A percentile compares a stretch with the other conserved stretches of the same genome.
These are phyloP conservation scores for Cotesia glomerata DNA, from an alignment of 1,140 invertebrate genomes.

Conservation along the genomic window DNA sequence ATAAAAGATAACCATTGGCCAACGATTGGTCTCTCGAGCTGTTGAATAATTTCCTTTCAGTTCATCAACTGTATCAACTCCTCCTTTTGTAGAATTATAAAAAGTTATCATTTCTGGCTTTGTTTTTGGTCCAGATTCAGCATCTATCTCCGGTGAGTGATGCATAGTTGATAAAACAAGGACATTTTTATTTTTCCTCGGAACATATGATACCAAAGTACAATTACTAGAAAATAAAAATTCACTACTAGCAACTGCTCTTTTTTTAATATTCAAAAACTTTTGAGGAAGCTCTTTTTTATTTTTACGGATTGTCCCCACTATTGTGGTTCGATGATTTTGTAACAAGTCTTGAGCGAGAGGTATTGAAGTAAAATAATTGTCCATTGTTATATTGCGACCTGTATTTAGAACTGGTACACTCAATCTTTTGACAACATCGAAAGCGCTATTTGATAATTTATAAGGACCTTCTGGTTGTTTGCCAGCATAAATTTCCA, in stretches of 20 bases:
- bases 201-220: slow-evolving; percentile 47
- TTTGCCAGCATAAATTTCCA: slow-evolving; percentile 21
- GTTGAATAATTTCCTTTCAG: no score
- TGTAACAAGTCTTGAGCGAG: slow-evolving; percentile 46
- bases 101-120: slow-evolving; percentile 46
- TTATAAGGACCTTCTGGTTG: neutral
- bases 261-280: slow-evolving; percentile 27
- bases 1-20: no score
- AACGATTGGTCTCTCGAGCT: no score
- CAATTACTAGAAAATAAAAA: slow-evolving; percentile 24
- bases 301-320: slow-evolving; percentile 49
- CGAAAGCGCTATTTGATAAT: neutral
- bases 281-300: slow-evolving; percentile 49
- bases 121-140: slow-evolving; percentile 30
- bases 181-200: slow-evolving; percentile 47
- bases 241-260: neutral
- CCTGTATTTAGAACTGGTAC: slow-evolving; percentile 36
- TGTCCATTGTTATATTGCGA: slow-evolving; percentile 48
- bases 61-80: no score
- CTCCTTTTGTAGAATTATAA: slow-evolving; percentile 43
- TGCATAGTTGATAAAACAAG: slow-evolving; percentile 47
- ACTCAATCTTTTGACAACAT: slow-evolving; percentile 19
- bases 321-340: slow-evolving; percentile 41
- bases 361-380: slow-evolving; percentile 47
- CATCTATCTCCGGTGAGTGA: slow-evolving; percentile 44